phyloP scores from a whole-genome alignment of 2,113 vertebrate genomes.

The Aix galericulata region DNA sequence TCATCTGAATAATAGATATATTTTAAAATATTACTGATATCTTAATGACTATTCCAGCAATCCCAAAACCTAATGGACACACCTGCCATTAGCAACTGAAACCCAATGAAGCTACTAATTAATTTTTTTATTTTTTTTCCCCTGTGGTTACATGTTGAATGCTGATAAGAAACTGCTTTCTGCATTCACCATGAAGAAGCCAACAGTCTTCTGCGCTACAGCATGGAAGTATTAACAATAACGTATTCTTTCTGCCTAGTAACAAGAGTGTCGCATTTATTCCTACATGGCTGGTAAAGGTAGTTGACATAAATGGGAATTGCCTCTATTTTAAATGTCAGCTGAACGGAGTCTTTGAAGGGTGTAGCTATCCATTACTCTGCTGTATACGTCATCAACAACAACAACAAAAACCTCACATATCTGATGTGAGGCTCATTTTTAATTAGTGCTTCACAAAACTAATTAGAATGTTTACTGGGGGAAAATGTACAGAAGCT shows the following conservation, averaged over 20 bases:
- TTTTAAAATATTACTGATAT: background rate
- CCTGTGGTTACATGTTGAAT: background rate
- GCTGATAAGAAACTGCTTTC: background rate
- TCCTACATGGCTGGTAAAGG: background rate
- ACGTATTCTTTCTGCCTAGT: background rate
- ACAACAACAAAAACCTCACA: background rate
- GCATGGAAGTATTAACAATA: slow-evolving; percentile 12
- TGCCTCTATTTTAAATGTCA: slow-evolving; percentile 58
- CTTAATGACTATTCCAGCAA: background rate
- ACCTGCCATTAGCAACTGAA: background rate
- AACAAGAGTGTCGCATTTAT: slow-evolving; percentile 50
- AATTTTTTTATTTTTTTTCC: background rate
- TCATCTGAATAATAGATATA: background rate
- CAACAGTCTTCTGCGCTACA: background rate
- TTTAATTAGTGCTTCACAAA: slow-evolving; percentile 61
- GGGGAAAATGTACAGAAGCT: slow-evolving; percentile 37
- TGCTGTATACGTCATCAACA: slow-evolving; percentile 30
- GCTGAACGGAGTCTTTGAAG: background rate
- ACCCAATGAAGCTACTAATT: background rate
- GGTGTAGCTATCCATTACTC: slow-evolving; percentile 9
- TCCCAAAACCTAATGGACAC: background rate
- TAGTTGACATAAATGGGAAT: slow-evolving; percentile 53
- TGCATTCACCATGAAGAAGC: background rate
- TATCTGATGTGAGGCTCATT: slow-evolving; percentile 22
- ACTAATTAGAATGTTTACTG: slow-evolving; percentile 48